Conservation (phyloP, 2,888 invertebrate genomes). For the Oscheius sp. region DNA sequence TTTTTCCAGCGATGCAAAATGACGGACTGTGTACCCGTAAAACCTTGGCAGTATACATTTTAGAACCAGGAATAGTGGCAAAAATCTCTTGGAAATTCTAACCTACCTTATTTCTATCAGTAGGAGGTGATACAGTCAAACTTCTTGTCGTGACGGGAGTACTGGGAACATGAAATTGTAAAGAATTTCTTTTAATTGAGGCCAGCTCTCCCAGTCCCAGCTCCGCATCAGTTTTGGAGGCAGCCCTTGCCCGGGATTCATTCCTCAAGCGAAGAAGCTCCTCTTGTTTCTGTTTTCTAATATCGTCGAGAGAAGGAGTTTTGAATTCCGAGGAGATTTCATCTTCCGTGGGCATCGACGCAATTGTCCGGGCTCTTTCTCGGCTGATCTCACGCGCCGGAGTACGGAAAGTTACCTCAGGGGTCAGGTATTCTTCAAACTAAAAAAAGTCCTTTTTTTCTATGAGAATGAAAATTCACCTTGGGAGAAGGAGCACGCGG, state of each 20-base stretch:
- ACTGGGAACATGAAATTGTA: constrained; percentile 13
- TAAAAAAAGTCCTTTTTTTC: too few species aligned
- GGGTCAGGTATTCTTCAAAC: constrained; percentile 25
- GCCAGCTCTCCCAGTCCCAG: constrained; percentile 71
- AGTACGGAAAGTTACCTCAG: constrained; percentile 26
- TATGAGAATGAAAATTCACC: neutral
- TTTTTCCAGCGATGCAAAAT: neutral
- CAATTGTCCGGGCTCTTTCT: constrained; percentile 27
- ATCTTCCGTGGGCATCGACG: constrained; percentile 25
- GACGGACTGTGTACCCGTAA: too few species aligned
- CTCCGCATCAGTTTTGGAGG: constrained; percentile 82
- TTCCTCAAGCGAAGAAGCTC: constrained; percentile 74
- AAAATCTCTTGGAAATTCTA: too few species aligned
- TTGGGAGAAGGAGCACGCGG: neutral
- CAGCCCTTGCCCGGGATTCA: constrained; percentile 80
- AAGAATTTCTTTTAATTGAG: neutral
- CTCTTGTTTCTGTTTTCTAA: constrained; percentile 33
- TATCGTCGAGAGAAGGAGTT: constrained; percentile 17
- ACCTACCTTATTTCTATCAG: constrained; percentile 27
- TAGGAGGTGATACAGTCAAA: constrained; percentile 22
- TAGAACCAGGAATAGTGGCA: too few species aligned
- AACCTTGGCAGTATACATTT: too few species aligned
- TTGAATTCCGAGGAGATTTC: constrained; percentile 20
- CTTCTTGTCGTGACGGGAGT: constrained; percentile 24
- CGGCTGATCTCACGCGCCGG: neutral